Percentiles rank a stretch among this genome's conserved stretches.
phyloP scores from a whole-genome alignment of 2,113 vertebrate genomes.

The Paramormyrops kingsleyae region DNA sequence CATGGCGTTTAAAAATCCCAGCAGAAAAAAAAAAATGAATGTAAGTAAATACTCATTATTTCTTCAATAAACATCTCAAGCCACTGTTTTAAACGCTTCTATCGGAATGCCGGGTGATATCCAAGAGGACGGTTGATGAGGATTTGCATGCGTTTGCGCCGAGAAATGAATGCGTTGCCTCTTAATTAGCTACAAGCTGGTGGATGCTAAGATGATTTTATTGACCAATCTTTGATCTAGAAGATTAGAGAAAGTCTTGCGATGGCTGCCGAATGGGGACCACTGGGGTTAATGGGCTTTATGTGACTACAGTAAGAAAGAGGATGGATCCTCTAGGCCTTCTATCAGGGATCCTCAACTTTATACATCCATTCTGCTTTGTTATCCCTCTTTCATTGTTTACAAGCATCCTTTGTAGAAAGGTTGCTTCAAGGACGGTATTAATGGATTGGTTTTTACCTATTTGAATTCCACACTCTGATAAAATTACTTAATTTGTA shows the following conservation, averaged over 20 bases:
- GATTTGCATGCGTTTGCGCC: conserved; percentile 37
- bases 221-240: conserved; percentile 78
- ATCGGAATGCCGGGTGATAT: not conserved
- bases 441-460: not conserved
- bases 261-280: conserved; percentile 64
- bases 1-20: not conserved
- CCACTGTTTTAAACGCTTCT: not conserved
- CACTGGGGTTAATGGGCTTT: conserved; percentile 69
- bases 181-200: conserved; percentile 38
- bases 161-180: conserved; percentile 30
- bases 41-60: not conserved
- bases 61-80: not conserved
- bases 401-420: conserved; percentile 21
- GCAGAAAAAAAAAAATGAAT: not conserved
- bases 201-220: conserved; percentile 67
- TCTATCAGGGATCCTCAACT: conserved; percentile 55
- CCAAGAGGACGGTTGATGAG: conserved; percentile 22
- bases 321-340: conserved; percentile 63
- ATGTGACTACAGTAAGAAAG: conserved; percentile 70
- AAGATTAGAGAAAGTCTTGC: conserved; percentile 77
- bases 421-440: conserved; percentile 25
- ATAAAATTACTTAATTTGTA: conserved; percentile 12
- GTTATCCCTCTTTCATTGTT: conserved; percentile 18
- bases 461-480: not conserved
- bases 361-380: conserved; percentile 27